These are phyloP conservation scores for Puffinus mauretanicus DNA, from an alignment of 2,113 vertebrate species.

Conservation along the genomic window DNA sequence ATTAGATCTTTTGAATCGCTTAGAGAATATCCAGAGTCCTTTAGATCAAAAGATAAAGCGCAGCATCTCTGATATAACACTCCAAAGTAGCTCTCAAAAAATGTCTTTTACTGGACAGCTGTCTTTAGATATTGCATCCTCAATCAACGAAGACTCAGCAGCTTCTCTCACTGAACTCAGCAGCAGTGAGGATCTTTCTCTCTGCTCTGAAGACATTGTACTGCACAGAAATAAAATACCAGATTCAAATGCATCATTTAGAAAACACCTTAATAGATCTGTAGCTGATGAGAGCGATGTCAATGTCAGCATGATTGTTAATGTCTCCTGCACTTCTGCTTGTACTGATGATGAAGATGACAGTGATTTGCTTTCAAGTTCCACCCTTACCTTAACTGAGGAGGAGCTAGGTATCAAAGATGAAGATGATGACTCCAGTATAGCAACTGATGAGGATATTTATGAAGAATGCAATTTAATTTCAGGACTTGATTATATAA, in stretches of 20 bases:
- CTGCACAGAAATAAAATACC: conserved; percentile 81
- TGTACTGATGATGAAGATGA: conserved; percentile 98
- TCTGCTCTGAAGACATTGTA: conserved; percentile 88
- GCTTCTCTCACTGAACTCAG: conserved; percentile 91
- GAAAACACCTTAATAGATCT: conserved; percentile 80
- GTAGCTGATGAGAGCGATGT: conserved; percentile 85
- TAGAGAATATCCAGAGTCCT: conserved; percentile 94
- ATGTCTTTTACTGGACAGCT: conserved; percentile 73
- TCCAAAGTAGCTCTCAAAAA: conserved; percentile 81
- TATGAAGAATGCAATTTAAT: conserved; percentile 86
- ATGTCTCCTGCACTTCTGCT: conserved; percentile 93
- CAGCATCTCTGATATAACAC: conserved; percentile 91
- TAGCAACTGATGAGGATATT: conserved; percentile 86
- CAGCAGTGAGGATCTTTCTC: conserved; percentile 89
- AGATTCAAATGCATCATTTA: conserved; percentile 81
- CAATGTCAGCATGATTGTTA: conserved; percentile 97
- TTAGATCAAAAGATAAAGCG: conserved; percentile 88
- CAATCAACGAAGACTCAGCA: conserved; percentile 86
- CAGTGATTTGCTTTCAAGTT: conserved; percentile 95
- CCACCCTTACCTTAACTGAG: conserved; percentile 95
- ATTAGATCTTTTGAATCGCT: conserved; percentile 89
- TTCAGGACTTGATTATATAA: conserved; percentile 90
- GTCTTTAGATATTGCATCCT: conserved; percentile 76
- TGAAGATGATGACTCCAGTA: conserved; percentile 84
- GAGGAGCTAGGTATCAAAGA: conserved; percentile 91